A percentile compares a stretch with the other conserved stretches of the same genome.
Conservation (phyloP, 2,797 vertebrate genomes). For the Pseudochirops cupreus region DNA sequence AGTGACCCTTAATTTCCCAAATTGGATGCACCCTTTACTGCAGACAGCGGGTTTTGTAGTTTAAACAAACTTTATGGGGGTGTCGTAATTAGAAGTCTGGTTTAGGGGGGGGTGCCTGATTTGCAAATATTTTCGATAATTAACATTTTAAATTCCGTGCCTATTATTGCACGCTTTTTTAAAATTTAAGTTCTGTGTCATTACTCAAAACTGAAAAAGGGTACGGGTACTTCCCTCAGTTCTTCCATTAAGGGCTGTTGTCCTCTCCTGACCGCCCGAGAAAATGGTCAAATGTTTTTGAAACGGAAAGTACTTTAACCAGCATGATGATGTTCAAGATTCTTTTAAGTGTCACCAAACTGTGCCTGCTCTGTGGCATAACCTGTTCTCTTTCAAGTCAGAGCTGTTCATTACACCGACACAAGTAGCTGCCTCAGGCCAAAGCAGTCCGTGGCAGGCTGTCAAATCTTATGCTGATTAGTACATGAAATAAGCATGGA, state of each 20-base stretch:
- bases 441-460: neutral
- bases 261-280: neutral
- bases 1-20: too few relatives aligned
- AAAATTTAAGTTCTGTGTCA: slow-evolving; percentile 37
- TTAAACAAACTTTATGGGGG: neutral
- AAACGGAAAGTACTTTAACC: slow-evolving; percentile 28
- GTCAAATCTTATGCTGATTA: slow-evolving; percentile 42
- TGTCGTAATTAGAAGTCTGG: neutral
- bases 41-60: neutral
- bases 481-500: slow-evolving; percentile 44
- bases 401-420: slow-evolving; percentile 17
- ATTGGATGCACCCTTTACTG: neutral
- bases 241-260: neutral
- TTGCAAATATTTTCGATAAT: neutral
- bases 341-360: slow-evolving; percentile 10
- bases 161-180: neutral
- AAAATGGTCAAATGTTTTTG: slow-evolving; percentile 13
- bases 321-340: neutral
- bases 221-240: neutral
- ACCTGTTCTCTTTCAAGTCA: slow-evolving; percentile 48
- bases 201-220: slow-evolving; percentile 34
- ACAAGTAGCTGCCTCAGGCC: neutral
- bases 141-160: neutral
- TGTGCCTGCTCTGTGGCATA: slow-evolving; percentile 32
- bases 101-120: neutral